Conservation (phyloP, 2,113 vertebrate genomes). For the Perccottus glenii region DNA sequence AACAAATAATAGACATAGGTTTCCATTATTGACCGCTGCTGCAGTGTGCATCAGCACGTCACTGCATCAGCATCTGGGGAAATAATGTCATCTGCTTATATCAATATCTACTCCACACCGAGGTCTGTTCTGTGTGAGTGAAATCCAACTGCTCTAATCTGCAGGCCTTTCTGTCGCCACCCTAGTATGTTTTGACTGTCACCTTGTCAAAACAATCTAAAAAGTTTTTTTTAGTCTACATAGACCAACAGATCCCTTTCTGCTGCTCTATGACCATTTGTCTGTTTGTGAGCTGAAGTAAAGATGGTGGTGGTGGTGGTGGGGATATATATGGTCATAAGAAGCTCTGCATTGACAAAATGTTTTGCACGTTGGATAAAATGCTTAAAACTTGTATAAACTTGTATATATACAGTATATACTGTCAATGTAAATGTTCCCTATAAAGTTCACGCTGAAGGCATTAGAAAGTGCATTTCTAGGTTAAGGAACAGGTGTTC, state of each 20-base stretch:
- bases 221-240: too few relatives aligned
- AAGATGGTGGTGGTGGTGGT: too few relatives aligned
- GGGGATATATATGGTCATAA: conserved; percentile 35
- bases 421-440: not conserved
- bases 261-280: conserved; percentile 9
- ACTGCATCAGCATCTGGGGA: not conserved
- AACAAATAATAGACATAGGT: not conserved
- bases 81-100: conserved; percentile 1
- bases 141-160: not conserved
- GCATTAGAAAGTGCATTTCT: conserved; percentile 12
- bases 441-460: conserved; percentile 4
- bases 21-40: not conserved
- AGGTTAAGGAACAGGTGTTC: conserved; percentile 46
- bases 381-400: too few relatives aligned
- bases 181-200: too few relatives aligned
- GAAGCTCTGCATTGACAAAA: conserved; percentile 32
- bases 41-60: not conserved
- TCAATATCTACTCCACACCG: not conserved
- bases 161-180: not conserved
- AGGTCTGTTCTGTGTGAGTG: too few relatives aligned
- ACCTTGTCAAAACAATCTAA: too few relatives aligned
- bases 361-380: conserved; percentile 53
- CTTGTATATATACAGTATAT: too few relatives aligned
- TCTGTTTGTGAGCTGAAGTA: not conserved
- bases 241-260: too few relatives aligned